Evolutionary conservation across 1,140 invertebrate genomes (phyloP).

Genomic region (Belonocnema kinseyi): DNA sequence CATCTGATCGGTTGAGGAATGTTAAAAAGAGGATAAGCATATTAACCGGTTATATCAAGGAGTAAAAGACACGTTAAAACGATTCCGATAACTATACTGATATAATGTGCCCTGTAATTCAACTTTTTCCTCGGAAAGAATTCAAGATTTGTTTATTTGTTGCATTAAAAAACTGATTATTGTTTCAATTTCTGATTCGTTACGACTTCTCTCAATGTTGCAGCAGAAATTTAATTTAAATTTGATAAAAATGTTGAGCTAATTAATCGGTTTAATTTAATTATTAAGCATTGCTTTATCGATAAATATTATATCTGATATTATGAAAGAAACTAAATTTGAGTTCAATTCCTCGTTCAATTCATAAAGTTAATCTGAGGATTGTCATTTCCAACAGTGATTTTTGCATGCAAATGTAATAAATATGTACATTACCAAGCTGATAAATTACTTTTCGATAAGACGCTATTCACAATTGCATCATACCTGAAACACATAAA

Average conservation of each 20-base stretch:
- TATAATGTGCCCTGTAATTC: constrained; percentile 22
- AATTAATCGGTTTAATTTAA: no score
- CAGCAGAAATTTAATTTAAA: no score
- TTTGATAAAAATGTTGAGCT: no score
- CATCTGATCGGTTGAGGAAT: background rate
- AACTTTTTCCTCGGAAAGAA: constrained; percentile 15
- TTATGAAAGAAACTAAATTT: no score
- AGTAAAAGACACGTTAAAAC: constrained; percentile 12
- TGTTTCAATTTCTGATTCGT: background rate
- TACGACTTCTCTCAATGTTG: no score
- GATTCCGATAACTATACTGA: constrained; percentile 26
- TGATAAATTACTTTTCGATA: background rate
- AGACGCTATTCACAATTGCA: background rate
- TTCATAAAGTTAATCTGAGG: background rate
- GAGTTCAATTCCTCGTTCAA: no score
- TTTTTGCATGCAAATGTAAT: constrained; percentile 14
- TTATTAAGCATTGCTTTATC: no score
- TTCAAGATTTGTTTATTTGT: background rate
- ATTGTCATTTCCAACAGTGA: background rate
- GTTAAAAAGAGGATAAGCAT: constrained; percentile 9
- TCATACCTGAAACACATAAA: constrained; percentile 46
- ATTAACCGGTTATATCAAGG: constrained; percentile 7
- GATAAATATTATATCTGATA: no score
- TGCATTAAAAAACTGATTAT: background rate
- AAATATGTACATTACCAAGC: constrained; percentile 23